Evolutionary conservation across 2,888 invertebrate species (phyloP).

Genomic region (Aricia artaxerxes): DNA sequence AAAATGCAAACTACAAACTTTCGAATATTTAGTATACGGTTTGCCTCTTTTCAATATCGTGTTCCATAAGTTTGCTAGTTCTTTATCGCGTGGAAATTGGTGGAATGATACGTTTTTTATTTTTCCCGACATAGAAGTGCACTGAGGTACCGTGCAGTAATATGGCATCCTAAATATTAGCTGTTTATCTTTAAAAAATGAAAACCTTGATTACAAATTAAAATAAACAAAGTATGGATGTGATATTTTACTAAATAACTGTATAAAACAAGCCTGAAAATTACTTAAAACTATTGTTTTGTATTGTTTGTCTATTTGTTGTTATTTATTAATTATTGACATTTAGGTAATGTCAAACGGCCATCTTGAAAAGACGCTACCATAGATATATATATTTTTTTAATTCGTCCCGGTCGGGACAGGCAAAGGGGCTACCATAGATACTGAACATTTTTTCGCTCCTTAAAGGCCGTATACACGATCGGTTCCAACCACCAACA

Average conservation of each 20-base stretch:
- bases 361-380: slow-evolving; percentile 9
- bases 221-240: not conserved
- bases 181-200: slow-evolving; percentile 27
- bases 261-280: not conserved
- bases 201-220: not conserved
- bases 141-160: slow-evolving; percentile 76
- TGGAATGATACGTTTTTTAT: slow-evolving; percentile 76
- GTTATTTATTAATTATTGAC: slow-evolving; percentile 6
- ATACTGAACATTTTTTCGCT: too few species aligned
- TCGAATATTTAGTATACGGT: slow-evolving; percentile 76
- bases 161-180: slow-evolving; percentile 69
- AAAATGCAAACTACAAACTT: slow-evolving; percentile 76
- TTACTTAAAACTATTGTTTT: not conserved
- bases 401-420: not conserved
- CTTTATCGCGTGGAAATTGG: slow-evolving; percentile 71
- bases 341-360: slow-evolving; percentile 8
- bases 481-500: too few species aligned
- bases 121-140: slow-evolving; percentile 77
- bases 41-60: slow-evolving; percentile 71
- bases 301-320: slow-evolving; percentile 10
- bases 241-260: not conserved
- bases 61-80: slow-evolving; percentile 71
- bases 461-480: too few species aligned
- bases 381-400: not conserved
- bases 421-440: too few species aligned